Evolutionary conservation across 2,888 invertebrate species (phyloP).

Genomic region (Mactromeris polynyma): DNA sequence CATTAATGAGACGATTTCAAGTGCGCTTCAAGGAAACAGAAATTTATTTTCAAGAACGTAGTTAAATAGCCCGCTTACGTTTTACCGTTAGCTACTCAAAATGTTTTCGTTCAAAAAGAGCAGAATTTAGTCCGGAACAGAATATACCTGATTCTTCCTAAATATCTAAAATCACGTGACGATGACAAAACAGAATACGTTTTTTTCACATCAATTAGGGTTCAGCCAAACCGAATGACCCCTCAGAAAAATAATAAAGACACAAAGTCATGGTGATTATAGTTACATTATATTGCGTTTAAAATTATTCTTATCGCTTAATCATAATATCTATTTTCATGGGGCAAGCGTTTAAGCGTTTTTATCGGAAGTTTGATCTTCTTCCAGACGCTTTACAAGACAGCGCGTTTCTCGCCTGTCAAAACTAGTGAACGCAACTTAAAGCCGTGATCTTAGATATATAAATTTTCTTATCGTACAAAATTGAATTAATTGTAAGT

Average conservation of each 20-base stretch:
- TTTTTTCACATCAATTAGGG: too few relatives aligned
- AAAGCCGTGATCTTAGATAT: neutral
- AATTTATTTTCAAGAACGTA: slow-evolving; percentile 4
- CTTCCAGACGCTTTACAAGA: neutral
- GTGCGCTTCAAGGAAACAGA: slow-evolving; percentile 26
- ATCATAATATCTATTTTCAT: neutral
- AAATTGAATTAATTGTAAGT: slow-evolving; percentile 1
- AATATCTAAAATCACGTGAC: neutral
- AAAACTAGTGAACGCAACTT: neutral
- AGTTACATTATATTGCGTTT: neutral
- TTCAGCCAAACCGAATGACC: too few relatives aligned
- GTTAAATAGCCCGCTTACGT: neutral
- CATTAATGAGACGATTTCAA: slow-evolving; percentile 19
- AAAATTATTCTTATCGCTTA: neutral
- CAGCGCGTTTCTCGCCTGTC: neutral
- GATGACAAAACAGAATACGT: neutral
- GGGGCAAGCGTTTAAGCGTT: neutral
- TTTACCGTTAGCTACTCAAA: slow-evolving; percentile 1
- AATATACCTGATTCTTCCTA: neutral
- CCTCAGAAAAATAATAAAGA: neutral
- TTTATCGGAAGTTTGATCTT: neutral
- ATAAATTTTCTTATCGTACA: neutral
- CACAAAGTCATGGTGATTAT: neutral
- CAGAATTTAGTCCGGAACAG: neutral
- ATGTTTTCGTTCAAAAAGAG: neutral